Evolutionary conservation across 2,797 vertebrate genomes (phyloP), one percentile per base, ranked within the genome.

Genomic region (Muraenolepis orangiensis): DNA sequence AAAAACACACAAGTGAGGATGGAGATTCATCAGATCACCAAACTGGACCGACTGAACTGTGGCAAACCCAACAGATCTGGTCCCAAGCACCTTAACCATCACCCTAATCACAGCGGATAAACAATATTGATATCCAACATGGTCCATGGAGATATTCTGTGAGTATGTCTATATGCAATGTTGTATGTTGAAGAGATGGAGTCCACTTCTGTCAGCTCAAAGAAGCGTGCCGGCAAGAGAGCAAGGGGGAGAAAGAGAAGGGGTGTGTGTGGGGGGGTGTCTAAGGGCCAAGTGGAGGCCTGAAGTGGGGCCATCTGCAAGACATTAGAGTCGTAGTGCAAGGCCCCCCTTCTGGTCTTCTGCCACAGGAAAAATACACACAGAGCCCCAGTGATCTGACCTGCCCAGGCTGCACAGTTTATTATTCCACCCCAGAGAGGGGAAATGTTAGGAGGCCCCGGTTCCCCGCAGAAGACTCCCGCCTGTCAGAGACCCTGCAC

Each of bases 321-420:
- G 57, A 26, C 57, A 61, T 61, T 61, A 61, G 57, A 11, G 23
- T 13, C 57, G 7, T 26, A 11, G 57, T 26, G 23, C 57, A 61
- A 11, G 23, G 10, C 57, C 57, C 23, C n/a, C n/a, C n/a, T n/a
- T n/a, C n/a, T 26, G 57, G 57, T 26, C 57, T n/a, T 61, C 57
- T 2, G 57, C 57, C 57, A 57, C 57, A 26, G 23, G 23, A 13
- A 26, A 61, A 61, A 61, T 12, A 61, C 57, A 61, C 57, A 61
- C 57, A 61, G 57, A 61, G 57, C 57, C n/a, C 57, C 57, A 61
- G 57, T 26, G 57, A 61, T 61, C 57, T 61, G 57, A 61, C n/a
- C 57, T 2, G 23, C n/a, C 57, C 57, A n/a, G 8, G 57, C 57
- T 23, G 57, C 57, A 61, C n/a, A 7, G 57, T 26, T 61, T 61